Evolutionary conservation across 2,113 vertebrate genomes (phyloP).

Genomic region (Bettongia penicillata): DNA sequence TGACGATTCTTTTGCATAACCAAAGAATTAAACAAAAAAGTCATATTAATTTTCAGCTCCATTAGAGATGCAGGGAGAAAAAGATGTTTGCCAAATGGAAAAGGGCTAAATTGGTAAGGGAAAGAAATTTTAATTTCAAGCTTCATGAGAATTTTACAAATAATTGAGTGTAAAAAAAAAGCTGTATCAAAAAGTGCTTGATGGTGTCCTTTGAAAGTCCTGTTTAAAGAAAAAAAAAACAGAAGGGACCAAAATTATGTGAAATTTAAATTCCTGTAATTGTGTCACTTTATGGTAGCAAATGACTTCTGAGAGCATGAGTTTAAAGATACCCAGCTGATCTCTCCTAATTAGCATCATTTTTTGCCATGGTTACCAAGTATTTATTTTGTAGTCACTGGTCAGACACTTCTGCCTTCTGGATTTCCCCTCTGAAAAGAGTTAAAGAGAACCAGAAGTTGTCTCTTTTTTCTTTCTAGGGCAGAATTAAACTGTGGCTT

Average conservation of each 20-base stretch:
- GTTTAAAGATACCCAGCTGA: slow-evolving; percentile 27
- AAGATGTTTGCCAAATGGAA: slow-evolving; percentile 74
- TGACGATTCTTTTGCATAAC: slow-evolving; percentile 52
- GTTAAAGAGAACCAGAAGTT: slow-evolving; percentile 40
- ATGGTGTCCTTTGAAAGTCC: slow-evolving; percentile 51
- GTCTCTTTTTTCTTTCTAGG: neutral
- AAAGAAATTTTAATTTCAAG: slow-evolving; percentile 79
- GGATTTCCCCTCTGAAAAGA: neutral
- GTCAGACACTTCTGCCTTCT: neutral
- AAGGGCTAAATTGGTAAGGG: slow-evolving; percentile 71
- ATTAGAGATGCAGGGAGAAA: slow-evolving; percentile 76
- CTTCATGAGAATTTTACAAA: slow-evolving; percentile 76
- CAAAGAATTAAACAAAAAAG: slow-evolving; percentile 73
- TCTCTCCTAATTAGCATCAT: slow-evolving; percentile 30
- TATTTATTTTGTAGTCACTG: neutral
- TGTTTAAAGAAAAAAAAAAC: neutral
- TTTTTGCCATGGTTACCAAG: slow-evolving; percentile 17
- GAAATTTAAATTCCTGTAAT: slow-evolving; percentile 45
- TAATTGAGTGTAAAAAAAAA: slow-evolving; percentile 56
- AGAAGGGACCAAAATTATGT: slow-evolving; percentile 1
- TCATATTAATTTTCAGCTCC: slow-evolving; percentile 81
- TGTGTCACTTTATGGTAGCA: slow-evolving; percentile 38
- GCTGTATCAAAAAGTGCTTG: slow-evolving; percentile 28
- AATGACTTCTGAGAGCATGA: slow-evolving; percentile 35
- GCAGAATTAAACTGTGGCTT: slow-evolving; percentile 11